Percentiles rank a stretch among this genome's conserved stretches.
Conservation (phyloP, 1,140 invertebrate genomes). For the Cecropterus lyciades region DNA sequence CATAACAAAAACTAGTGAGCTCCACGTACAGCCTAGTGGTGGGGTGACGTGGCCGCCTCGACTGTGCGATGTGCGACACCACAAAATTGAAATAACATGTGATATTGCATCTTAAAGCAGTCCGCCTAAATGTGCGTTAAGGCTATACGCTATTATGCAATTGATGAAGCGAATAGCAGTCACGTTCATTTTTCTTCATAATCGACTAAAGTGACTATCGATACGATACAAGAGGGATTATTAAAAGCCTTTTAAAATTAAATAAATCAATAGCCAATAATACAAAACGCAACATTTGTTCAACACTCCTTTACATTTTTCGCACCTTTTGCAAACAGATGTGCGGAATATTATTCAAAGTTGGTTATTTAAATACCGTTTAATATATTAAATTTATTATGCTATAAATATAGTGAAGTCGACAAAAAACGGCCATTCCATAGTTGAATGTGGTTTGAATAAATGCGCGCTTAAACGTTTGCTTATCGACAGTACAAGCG, state of each 20-base stretch:
- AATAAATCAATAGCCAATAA: neutral
- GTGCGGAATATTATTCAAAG: neutral
- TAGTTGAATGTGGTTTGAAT: neutral
- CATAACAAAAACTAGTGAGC: too few species aligned
- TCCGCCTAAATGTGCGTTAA: too few species aligned
- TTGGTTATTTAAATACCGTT: neutral
- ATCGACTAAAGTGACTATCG: too few species aligned
- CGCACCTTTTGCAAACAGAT: conserved; percentile 3
- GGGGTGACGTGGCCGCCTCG: too few species aligned
- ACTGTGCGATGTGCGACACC: too few species aligned
- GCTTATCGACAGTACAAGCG: conserved; percentile 3
- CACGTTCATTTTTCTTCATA: too few species aligned
- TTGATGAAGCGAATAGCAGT: too few species aligned
- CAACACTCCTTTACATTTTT: neutral
- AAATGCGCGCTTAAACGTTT: neutral
- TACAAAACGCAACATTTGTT: neutral
- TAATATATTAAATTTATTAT: conserved; percentile 13
- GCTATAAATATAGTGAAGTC: neutral
- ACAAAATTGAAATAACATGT: too few species aligned
- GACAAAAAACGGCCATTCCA: neutral
- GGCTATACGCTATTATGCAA: too few species aligned
- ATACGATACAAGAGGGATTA: neutral
- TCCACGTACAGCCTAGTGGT: too few species aligned
- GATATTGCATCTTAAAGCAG: too few species aligned
- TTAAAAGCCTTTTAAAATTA: neutral